phyloP scores from a whole-genome alignment of 2,888 invertebrate species.

The Perizoma affinitatum region DNA sequence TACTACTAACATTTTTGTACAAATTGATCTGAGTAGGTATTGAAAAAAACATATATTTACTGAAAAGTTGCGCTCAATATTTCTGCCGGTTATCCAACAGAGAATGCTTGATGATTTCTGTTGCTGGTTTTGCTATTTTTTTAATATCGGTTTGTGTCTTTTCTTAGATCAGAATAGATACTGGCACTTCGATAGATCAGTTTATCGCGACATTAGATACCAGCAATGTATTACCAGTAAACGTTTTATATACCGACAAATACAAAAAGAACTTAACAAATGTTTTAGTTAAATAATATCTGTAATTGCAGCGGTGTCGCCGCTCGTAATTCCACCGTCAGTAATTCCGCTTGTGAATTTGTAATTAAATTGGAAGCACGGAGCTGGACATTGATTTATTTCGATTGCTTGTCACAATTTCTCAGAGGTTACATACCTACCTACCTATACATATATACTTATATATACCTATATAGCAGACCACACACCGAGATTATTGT shows the following conservation, averaged over 20 bases:
- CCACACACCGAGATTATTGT: slow-evolving; percentile 4
- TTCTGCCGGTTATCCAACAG: too few relatives aligned
- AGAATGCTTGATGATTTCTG: too few relatives aligned
- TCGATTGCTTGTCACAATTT: slow-evolving; percentile 1
- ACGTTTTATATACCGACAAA: slow-evolving; percentile 17
- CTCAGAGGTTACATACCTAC: background rate
- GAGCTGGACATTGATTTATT: slow-evolving; percentile 23
- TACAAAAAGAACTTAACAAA: slow-evolving; percentile 27
- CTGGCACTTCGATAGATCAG: background rate
- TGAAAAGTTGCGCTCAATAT: background rate
- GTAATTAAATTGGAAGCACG: slow-evolving; percentile 15
- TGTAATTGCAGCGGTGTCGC: background rate
- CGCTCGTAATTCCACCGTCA: background rate
- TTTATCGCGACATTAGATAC: slow-evolving; percentile 14
- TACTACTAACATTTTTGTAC: too few relatives aligned
- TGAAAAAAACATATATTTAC: too few relatives aligned
- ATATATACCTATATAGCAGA: background rate
- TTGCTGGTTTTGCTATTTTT: too few relatives aligned
- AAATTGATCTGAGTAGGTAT: too few relatives aligned
- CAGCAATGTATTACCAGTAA: slow-evolving; percentile 12
- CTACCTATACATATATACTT: background rate
- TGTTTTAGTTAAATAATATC: slow-evolving; percentile 10
- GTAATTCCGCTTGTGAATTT: background rate
- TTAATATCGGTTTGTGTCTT: too few relatives aligned
- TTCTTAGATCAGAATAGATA: background rate